Base-by-base conservation (phyloP, 2,888 invertebrate genomes). In the Choreutis nemorana region DNA sequence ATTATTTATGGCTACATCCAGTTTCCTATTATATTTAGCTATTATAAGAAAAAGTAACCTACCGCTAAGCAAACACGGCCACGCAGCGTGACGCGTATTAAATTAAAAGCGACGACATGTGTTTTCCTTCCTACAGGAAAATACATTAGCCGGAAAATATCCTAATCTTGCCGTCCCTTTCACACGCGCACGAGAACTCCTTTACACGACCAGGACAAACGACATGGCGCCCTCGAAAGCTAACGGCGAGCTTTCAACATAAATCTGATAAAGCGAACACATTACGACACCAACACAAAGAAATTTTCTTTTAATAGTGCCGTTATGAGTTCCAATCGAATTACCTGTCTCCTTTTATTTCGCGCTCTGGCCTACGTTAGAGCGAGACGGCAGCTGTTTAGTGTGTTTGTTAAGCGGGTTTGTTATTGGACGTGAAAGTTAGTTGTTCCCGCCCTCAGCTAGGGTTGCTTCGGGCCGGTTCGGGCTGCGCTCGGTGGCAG, bases 121-220 rank as follows among this genome's bases (percentile, higher is more conserved):
- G 78, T 78, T 78, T 78, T 77, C 57, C 68, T 77, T 77, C 77
- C 72, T 77, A 72, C 71, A 77, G 75, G 75, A 75, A 78, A 78
- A 75, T 67, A 73, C 67, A 77, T 77, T 75, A 77, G 73, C 65
- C 55, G 50, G 53, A 64, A 67, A 72, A 77, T 75, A 77, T 77
- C 61, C 77, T 35, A 34, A 38, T 44, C 38, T 10, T 22, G n/a
- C 42, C 36, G 22, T 73, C 71, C 42, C 52, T 44, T 26, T 72
- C 56, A 11, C 46, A 43, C 68, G 8, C 14, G 23, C 27, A 15
- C 28, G n/a, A 13, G 20, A 26, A 15, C 22, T 6, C 22, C 14
- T 14, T 7, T 14, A 20, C 14, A 40, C 26, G 30, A 35, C 59
- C 72, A 40, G 50, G 56, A 49, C 58, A 59, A 41, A 42, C 39